These are phyloP conservation scores for Melolontha melolontha DNA, from an alignment of 2,888 invertebrate species.

Conservation along the genomic window DNA sequence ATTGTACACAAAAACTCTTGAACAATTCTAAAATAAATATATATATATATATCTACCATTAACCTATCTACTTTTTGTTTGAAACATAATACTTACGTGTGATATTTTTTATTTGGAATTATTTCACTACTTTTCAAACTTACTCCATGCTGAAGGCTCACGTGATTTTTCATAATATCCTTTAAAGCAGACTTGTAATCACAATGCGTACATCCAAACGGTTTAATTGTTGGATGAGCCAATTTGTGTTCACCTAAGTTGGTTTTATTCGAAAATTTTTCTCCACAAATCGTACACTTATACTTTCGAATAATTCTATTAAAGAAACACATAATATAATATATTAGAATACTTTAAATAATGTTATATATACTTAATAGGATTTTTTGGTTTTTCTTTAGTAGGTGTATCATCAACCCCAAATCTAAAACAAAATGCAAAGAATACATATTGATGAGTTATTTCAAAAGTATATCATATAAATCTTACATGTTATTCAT, in stretches of 20 bases:
- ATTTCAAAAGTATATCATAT: too few species aligned
- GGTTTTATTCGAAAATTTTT: not conserved
- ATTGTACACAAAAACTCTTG: constrained; percentile 11
- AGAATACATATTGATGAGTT: too few species aligned
- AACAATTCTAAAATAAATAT: not conserved
- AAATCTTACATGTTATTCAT: too few species aligned
- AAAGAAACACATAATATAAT: not conserved
- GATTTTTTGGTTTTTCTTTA: too few species aligned
- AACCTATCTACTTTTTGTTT: not conserved
- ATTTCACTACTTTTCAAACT: constrained; percentile 1
- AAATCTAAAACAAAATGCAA: too few species aligned
- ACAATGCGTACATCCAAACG: constrained; percentile 17
- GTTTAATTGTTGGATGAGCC: constrained; percentile 6
- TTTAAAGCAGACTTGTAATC: constrained; percentile 3
- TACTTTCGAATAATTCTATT: constrained; percentile 12
- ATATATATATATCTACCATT: too few species aligned
- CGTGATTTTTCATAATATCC: constrained; percentile 22
- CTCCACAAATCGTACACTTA: constrained; percentile 7
- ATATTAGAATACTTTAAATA: not conserved
- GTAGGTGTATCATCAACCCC: too few species aligned
- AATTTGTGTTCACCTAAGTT: constrained; percentile 3
- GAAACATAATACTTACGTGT: constrained; percentile 1
- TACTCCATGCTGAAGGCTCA: constrained; percentile 11
- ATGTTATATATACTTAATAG: not conserved
- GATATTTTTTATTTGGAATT: not conserved